Evolutionary conservation across 2,797 vertebrate genomes (phyloP), one percentile per base, ranked within the genome.

Genomic region (Linurgus olivaceus): DNA sequence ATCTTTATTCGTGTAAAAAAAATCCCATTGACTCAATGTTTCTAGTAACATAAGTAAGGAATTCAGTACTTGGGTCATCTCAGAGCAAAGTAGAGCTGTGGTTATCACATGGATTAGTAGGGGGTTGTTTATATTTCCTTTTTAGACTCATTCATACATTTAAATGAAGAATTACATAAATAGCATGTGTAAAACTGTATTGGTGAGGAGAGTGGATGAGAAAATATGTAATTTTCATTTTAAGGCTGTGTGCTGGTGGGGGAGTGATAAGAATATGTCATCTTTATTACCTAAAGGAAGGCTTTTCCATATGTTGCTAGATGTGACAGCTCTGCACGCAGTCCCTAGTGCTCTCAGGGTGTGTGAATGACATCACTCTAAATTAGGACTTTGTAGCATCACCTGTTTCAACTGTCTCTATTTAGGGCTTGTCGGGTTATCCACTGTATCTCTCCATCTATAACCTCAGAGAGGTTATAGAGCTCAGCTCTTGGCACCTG

Each of bases 1-100:
- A 25, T 51, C 70, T 86, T 88, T 51, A 80, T 62, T 92, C 10
- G 13, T 79, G 78, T 86, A 63, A 94, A 90, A 94, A 80, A 89
- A 93, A 44, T 62, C 92, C 92, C 78, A 21, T 67, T 91, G 93
- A 94, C 79, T 95, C 59, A 85, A 45, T 74, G 31, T 38, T 37
- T 92, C 31, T 81, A 10, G 45, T 75, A 72, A 75, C 31, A 31
- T 51, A 75, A 83, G 78, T 71, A 58, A 83, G 37, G 28, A 76
- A 65, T 68, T 77, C 31, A 19, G 11, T 62, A 38, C 57, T 91
- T 75, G 58, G 42, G 29, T 77, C 35, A 44, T 72, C 26, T 74
- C 15, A 0, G 37, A 57, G 24, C 17, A 28, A 88, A 70, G 44
- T 11, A 19, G 54, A 59, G 28, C 55, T 58, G 21, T 58, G 31